Evolutionary conservation across 2,888 invertebrate genomes (phyloP).

Genomic region (Drosophila picticornis): DNA sequence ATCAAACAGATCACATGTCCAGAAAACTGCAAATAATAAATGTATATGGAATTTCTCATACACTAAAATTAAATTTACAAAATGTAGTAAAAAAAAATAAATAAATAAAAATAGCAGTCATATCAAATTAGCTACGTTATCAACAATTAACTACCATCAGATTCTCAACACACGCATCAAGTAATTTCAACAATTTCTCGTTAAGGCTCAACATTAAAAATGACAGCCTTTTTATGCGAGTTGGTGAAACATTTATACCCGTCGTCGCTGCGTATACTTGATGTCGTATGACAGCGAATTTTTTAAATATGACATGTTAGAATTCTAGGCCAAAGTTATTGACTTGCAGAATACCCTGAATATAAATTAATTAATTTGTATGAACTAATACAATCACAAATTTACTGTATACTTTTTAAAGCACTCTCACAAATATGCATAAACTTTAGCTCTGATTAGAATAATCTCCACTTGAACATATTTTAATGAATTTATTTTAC

Average conservation of each 20-base stretch:
- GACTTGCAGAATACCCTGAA: slow-evolving; percentile 5
- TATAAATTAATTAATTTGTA: background rate
- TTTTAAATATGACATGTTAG: slow-evolving; percentile 29
- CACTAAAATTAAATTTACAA: slow-evolving; percentile 3
- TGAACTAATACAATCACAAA: background rate
- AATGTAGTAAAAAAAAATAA: slow-evolving; percentile 1
- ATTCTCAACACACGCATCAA: slow-evolving; percentile 30
- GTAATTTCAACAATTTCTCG: slow-evolving; percentile 53
- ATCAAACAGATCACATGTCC: background rate
- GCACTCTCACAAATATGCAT: background rate
- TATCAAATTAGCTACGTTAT: slow-evolving; percentile 48
- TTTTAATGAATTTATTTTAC: background rate
- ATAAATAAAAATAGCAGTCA: slow-evolving; percentile 4
- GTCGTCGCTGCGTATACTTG: slow-evolving; percentile 49
- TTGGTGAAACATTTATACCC: slow-evolving; percentile 45
- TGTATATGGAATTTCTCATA: slow-evolving; percentile 12
- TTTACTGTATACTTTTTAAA: background rate
- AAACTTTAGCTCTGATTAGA: background rate
- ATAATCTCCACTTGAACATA: background rate
- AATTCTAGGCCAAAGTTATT: background rate
- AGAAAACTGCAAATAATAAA: slow-evolving; percentile 3
- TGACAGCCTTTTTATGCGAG: slow-evolving; percentile 53
- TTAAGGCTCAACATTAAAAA: slow-evolving; percentile 55
- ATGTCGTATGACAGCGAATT: slow-evolving; percentile 25
- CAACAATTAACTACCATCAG: slow-evolving; percentile 54